Evolutionary conservation across 2,113 vertebrate species (phyloP).

Genomic region (Nematolebias whitei): DNA sequence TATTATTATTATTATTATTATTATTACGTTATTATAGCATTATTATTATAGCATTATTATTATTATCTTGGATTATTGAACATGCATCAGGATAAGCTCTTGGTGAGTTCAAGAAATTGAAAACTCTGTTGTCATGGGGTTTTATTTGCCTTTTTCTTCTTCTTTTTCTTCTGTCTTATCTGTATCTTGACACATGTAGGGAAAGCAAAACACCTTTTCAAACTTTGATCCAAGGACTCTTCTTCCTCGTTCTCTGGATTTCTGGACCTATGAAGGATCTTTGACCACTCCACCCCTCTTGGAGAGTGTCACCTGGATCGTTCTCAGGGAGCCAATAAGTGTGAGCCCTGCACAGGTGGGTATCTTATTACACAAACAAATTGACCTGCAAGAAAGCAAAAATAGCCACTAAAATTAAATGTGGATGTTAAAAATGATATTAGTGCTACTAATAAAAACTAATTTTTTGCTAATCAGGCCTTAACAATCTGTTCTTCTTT

Average conservation of each 20-base stretch:
- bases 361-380: neutral
- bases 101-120: too few relatives aligned
- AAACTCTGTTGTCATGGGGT: too few relatives aligned
- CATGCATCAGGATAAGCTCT: too few relatives aligned
- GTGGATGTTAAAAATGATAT: too few relatives aligned
- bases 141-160: neutral
- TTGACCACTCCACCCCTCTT: conserved; percentile 92
- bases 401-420: too few relatives aligned
- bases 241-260: conserved; percentile 85
- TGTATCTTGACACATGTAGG: conserved; percentile 72
- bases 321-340: conserved; percentile 87
- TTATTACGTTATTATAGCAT: too few relatives aligned
- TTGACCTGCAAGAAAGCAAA: neutral
- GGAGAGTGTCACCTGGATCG: conserved; percentile 91
- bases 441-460: too few relatives aligned
- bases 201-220: conserved; percentile 82
- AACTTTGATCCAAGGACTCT: conserved; percentile 85
- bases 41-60: too few relatives aligned
- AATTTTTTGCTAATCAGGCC: neutral
- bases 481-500: neutral
- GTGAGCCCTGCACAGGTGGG: conserved; percentile 87
- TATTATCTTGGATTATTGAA: too few relatives aligned
- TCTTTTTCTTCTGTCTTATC: neutral
- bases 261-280: conserved; percentile 93
- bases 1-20: too few relatives aligned